Percentiles rank a stretch among this genome's conserved stretches.
Conservation (phyloP, 2,888 invertebrate species). For the Trissolcus japonicus region DNA sequence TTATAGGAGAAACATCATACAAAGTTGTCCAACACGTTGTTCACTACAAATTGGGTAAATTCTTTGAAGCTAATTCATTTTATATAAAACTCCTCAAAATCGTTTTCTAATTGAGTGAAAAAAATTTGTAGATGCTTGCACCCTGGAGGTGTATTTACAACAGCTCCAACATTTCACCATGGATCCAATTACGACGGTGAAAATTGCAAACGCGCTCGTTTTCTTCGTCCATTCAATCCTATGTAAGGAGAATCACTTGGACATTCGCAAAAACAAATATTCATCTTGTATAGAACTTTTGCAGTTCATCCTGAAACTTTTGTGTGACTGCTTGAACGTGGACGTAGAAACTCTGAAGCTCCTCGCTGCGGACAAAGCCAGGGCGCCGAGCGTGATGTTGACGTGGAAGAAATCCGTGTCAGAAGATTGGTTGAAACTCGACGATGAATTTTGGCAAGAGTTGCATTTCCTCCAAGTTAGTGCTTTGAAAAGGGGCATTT, state of each 20-base stretch:
- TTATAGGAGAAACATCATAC: slow-evolving; percentile 27
- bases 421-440: slow-evolving; percentile 52
- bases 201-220: slow-evolving; percentile 64
- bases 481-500: slow-evolving; percentile 66
- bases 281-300: slow-evolving; percentile 20
- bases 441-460: slow-evolving; percentile 61
- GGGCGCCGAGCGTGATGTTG: slow-evolving; percentile 11
- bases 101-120: neutral
- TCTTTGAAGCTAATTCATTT: neutral
- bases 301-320: slow-evolving; percentile 61
- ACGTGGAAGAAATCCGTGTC: slow-evolving; percentile 25
- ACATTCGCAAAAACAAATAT: slow-evolving; percentile 56
- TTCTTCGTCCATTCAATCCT: slow-evolving; percentile 64
- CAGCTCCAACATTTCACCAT: slow-evolving; percentile 68
- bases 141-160: slow-evolving; percentile 67
- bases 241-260: slow-evolving; percentile 56
- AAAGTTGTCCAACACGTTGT: slow-evolving; percentile 24
- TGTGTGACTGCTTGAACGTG: slow-evolving; percentile 66
- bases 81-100: no score
- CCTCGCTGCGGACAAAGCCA: slow-evolving; percentile 6
- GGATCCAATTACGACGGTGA: slow-evolving; percentile 66
- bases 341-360: slow-evolving; percentile 59
- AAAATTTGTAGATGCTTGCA: slow-evolving; percentile 67
- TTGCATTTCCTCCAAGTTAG: slow-evolving; percentile 62
- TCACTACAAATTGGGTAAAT: slow-evolving; percentile 37